Percentiles rank a stretch among this genome's conserved stretches.
phyloP scores from a whole-genome alignment of 2,113 vertebrate genomes.

The Tursiops truncatus region DNA sequence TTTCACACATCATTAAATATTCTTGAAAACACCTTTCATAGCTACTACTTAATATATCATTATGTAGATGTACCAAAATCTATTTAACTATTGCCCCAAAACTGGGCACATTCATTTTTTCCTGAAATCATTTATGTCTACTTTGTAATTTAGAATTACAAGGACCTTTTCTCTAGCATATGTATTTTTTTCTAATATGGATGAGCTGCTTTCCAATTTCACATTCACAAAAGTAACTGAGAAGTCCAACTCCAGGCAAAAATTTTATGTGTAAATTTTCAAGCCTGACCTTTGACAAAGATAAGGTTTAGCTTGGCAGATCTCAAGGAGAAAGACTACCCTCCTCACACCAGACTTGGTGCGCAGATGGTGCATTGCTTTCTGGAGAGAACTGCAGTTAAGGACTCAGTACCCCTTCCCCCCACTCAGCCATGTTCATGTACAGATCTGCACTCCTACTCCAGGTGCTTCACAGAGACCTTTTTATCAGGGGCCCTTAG shows the following conservation, averaged over 20 bases:
- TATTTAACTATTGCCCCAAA: background rate
- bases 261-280: background rate
- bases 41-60: background rate
- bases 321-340: accelerated
- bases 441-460: background rate
- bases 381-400: background rate
- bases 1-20: background rate
- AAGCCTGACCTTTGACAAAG: background rate
- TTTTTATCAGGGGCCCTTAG: background rate
- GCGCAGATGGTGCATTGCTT: accelerated
- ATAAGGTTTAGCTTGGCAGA: background rate
- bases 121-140: background rate
- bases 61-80: background rate
- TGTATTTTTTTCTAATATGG: background rate
- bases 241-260: background rate
- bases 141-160: background rate
- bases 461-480: too few species aligned
- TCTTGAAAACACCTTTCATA: background rate
- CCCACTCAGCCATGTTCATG: background rate
- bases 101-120: background rate
- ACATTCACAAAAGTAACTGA: background rate
- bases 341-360: accelerated
- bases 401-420: background rate
- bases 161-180: background rate
- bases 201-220: constrained; percentile 7